Base-by-base conservation (phyloP, 2,888 invertebrate species). In the Lottia gigantea region DNA sequence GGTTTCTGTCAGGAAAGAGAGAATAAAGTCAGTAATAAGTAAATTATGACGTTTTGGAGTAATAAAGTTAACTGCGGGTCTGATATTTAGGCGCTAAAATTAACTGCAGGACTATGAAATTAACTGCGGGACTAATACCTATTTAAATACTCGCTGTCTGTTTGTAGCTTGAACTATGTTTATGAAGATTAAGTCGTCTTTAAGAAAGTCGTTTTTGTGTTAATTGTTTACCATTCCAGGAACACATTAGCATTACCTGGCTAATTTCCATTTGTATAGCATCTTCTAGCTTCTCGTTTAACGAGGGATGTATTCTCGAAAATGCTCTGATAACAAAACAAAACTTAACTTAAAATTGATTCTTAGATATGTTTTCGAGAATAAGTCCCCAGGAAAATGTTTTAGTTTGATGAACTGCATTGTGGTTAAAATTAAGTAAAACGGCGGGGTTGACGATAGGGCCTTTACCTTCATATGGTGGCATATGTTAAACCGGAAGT, bases 101-200 rank as follows among this genome's bases (percentile, higher is more conserved):
- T 40, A 40, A 40, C 40, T 40, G 40, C 40, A 14, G 23, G 11
- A 19, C 23, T 23, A 55, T 55, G 23, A 55, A 55, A 23, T 55
- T 55, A 55, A 55, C 23, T 23, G 23, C 23, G 55, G 55, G 23
- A 55, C 19, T 55, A 55, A 55, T 55, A 23, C 19, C 55, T 23
- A 23, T 0, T 23, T 55, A 55, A 55, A 55, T 55, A 23, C 14
- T 40, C 19, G 23, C 55, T 55, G 55, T 55, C 55, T 55, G 23
- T 23, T 23, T 19, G 23, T 23, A 55, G 19, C 55, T 19, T 55
- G 23, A 55, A 23, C 11, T 19, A 55, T 55, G 23, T 55, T 55
- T 55, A 55, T 55, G 19, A 55, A 55, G 55, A 55, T 55, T 55
- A 55, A 55, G 8, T 55, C 2, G 55, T 23, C 19, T 55, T 55